Percentiles rank a stretch among this genome's conserved stretches.
Evolutionary conservation across 2,113 vertebrate genomes (phyloP).

Genomic region (Colinus virginianus): DNA sequence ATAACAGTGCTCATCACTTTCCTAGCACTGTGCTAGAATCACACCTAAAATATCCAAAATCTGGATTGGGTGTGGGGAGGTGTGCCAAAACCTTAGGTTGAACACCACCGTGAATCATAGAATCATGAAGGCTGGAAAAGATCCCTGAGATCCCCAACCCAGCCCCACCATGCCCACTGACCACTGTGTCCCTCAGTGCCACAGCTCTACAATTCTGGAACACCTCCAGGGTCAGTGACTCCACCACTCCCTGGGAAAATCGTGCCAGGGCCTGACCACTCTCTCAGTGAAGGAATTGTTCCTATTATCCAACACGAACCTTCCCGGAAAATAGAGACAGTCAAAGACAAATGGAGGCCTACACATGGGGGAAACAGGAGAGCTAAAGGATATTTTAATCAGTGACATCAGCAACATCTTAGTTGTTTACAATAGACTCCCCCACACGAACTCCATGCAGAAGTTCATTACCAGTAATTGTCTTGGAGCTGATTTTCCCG

Average conservation of each 20-base stretch:
- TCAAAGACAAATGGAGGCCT: neutral
- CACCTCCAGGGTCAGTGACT: no score
- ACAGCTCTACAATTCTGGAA: no score
- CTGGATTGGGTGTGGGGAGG: rapidly evolving
- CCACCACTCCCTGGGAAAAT: no score
- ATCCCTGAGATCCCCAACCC: no score
- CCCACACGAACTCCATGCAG: no score
- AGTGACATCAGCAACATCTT: neutral
- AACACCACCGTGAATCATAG: neutral
- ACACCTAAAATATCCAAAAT: rapidly evolving
- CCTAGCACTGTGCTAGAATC: neutral
- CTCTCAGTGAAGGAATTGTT: no score
- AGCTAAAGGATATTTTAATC: neutral
- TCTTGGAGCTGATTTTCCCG: neutral
- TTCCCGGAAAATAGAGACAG: neutral
- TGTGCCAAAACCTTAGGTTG: neutral
- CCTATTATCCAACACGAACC: no score
- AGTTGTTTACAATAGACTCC: neutral
- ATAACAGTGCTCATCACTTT: neutral
- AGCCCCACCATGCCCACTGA: no score
- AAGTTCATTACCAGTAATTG: neutral
- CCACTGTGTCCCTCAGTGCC: no score
- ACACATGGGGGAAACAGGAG: rapidly evolving
- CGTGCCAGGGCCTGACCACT: no score
- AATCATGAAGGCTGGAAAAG: no score